phyloP scores from a whole-genome alignment of 2,888 invertebrate species.

The Chirona hameri region DNA sequence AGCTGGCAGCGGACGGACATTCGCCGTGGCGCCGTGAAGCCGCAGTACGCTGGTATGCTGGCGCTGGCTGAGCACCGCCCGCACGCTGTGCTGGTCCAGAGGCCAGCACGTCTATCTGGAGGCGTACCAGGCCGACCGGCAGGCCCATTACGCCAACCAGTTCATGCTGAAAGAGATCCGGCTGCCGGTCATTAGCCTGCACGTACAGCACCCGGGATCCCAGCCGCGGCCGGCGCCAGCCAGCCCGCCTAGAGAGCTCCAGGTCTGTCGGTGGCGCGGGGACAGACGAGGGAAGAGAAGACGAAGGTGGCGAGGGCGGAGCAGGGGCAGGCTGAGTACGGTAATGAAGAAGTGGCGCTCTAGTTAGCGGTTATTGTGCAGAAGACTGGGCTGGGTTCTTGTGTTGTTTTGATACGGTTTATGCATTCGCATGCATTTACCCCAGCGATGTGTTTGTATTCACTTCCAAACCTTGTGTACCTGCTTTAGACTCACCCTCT shows the following conservation, averaged over 20 bases:
- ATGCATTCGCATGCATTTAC: too few species aligned
- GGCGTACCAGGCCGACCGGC: background rate
- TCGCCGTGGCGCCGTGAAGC: constrained; percentile 65
- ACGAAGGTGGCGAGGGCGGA: too few species aligned
- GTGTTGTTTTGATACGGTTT: too few species aligned
- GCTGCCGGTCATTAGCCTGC: background rate
- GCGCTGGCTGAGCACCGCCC: constrained; percentile 70
- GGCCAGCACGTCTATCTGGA: constrained; percentile 72
- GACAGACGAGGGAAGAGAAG: background rate
- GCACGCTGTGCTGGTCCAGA: constrained; percentile 82
- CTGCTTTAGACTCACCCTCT: too few species aligned
- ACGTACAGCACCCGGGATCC: constrained; percentile 55
- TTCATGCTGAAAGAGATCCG: background rate
- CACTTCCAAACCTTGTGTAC: too few species aligned
- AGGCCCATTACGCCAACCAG: background rate
- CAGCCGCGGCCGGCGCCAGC: constrained; percentile 77
- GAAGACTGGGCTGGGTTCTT: too few species aligned
- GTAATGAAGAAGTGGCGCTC: too few species aligned
- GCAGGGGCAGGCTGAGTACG: too few species aligned
- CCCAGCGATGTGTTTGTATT: too few species aligned
- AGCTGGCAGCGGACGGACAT: constrained; percentile 68
- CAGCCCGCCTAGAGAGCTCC: constrained; percentile 71
- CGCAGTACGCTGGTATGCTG: constrained; percentile 67
- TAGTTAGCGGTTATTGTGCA: too few species aligned
- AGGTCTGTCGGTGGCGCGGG: constrained; percentile 51